Percentiles rank a stretch among this genome's conserved stretches.
Conservation (phyloP, 2,797 vertebrate genomes). For the Nannoperca obscura region DNA sequence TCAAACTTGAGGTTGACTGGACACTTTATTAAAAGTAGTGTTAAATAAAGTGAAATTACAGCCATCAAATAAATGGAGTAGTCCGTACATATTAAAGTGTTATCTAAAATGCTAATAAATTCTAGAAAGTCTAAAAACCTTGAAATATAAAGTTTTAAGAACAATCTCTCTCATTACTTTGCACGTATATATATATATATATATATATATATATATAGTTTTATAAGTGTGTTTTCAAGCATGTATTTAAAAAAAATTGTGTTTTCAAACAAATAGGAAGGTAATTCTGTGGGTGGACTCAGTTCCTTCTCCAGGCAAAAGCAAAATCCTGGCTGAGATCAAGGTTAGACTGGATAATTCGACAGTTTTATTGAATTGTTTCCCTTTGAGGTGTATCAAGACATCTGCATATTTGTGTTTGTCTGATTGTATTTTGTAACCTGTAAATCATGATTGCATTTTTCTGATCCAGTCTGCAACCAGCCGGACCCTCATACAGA, state of each 20-base stretch:
- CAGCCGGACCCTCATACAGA: conserved; percentile 37
- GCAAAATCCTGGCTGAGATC: conserved; percentile 80
- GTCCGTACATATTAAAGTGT: neutral
- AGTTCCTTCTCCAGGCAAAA: conserved; percentile 84
- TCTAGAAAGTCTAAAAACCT: neutral
- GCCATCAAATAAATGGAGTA: neutral
- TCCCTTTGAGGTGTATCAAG: neutral
- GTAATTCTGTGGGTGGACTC: conserved; percentile 79
- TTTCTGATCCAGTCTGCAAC: conserved; percentile 32
- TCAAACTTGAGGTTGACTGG: neutral
- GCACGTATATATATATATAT: too few relatives aligned
- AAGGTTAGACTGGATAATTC: conserved; percentile 66
- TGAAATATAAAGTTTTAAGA: neutral
- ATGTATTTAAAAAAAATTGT: neutral
- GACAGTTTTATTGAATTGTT: neutral
- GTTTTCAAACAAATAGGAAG: conserved; percentile 64
- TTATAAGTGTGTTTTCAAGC: neutral
- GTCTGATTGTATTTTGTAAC: neutral
- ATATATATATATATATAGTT: too few relatives aligned
- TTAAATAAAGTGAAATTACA: neutral
- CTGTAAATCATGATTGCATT: neutral
- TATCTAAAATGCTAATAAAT: neutral
- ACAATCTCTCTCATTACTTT: neutral
- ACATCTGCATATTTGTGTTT: neutral
- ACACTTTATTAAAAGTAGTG: neutral